Percentiles rank a stretch among this genome's conserved stretches.
These are phyloP conservation scores for Gallinago paraguaiae DNA, from an alignment of 2,113 vertebrate genomes.

Conservation along the genomic window DNA sequence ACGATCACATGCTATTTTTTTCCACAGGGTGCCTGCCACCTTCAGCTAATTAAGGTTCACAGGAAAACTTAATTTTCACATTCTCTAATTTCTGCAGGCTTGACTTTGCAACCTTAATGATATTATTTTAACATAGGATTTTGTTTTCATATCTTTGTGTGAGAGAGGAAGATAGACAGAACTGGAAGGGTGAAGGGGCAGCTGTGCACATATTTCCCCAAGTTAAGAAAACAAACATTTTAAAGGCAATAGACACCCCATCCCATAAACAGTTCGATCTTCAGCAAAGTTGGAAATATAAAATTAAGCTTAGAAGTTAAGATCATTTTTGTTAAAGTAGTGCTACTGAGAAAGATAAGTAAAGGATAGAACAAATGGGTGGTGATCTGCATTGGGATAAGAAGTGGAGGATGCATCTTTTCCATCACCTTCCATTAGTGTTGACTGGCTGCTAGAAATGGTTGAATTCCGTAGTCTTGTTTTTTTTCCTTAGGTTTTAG, in stretches of 20 bases:
- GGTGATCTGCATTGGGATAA: not conserved
- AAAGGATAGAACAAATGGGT: not conserved
- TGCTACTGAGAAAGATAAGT: not conserved
- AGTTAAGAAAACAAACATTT: not conserved
- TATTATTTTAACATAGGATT: not conserved
- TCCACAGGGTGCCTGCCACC: conserved; percentile 52
- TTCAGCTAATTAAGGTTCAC: conserved; percentile 64
- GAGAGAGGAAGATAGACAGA: not conserved
- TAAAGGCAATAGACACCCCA: not conserved
- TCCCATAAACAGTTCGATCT: not conserved
- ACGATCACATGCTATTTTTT: conserved; percentile 60
- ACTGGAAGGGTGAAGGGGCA: not conserved
- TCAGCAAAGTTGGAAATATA: not conserved
- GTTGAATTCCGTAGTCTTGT: not conserved
- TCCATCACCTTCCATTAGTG: not conserved
- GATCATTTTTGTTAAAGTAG: not conserved
- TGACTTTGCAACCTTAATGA: conserved; percentile 50
- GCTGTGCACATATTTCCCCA: not conserved
- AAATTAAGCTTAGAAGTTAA: not conserved
- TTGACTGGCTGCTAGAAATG: not conserved
- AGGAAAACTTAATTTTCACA: conserved; percentile 62
- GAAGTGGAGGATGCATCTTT: not conserved
- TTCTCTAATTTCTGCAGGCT: conserved; percentile 52
- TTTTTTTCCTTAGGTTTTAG: not conserved
- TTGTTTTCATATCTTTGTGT: not conserved